These are phyloP conservation scores for Hartigia nigra DNA, from an alignment of 2,888 invertebrate species.

Conservation along the genomic window DNA sequence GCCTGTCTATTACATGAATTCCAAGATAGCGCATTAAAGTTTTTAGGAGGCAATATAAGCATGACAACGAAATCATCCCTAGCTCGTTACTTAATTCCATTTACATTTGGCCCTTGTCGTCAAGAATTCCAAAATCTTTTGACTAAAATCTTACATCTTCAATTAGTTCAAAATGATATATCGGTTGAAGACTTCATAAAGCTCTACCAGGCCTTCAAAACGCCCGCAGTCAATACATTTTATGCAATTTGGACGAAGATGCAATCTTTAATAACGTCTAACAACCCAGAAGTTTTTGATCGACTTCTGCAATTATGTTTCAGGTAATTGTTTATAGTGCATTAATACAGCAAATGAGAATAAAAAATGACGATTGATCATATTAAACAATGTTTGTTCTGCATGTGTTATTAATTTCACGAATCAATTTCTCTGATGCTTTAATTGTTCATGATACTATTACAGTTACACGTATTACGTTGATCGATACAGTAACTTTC, in stretches of 20 bases:
- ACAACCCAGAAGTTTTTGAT: neutral
- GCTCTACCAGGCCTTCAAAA: neutral
- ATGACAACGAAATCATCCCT: neutral
- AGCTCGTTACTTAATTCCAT: neutral
- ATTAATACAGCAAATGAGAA: no score
- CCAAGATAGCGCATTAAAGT: neutral
- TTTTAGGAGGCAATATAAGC: neutral
- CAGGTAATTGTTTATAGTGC: neutral
- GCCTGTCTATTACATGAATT: neutral
- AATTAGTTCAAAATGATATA: neutral
- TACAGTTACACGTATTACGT: neutral
- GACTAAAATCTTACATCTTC: neutral
- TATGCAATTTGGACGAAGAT: neutral
- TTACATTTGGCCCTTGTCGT: neutral
- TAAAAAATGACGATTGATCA: neutral
- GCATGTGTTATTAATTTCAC: neutral
- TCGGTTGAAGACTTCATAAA: neutral
- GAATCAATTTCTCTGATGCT: neutral
- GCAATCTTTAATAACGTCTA: neutral
- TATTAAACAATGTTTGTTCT: neutral
- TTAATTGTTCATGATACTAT: neutral
- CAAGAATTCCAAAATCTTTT: neutral
- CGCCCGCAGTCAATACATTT: neutral
- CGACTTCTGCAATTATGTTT: neutral
- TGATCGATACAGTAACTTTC: neutral